phyloP scores from a whole-genome alignment of 2,113 vertebrate genomes.

The Tachysurus vachellii region DNA sequence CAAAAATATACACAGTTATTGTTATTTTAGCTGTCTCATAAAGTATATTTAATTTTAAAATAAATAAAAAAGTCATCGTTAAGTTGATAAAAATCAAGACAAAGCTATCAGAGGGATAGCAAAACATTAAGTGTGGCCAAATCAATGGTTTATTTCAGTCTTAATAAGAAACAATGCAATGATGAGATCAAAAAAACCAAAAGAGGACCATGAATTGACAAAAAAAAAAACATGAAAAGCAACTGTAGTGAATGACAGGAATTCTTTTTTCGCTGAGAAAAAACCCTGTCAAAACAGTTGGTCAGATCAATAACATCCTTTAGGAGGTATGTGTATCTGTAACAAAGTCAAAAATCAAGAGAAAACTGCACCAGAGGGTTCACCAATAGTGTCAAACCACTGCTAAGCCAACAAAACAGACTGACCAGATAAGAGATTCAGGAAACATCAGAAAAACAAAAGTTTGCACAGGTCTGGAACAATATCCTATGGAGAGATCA shows the following conservation, averaged over 20 bases:
- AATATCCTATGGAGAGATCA: not conserved
- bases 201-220: not conserved
- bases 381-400: not conserved
- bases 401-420: not conserved
- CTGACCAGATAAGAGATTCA: not conserved
- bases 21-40: not conserved
- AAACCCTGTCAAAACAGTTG: not conserved
- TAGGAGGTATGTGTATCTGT: not conserved
- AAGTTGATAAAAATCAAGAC: not conserved
- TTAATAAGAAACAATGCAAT: not conserved
- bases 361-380: not conserved
- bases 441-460: not conserved
- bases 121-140: slow-evolving; percentile 1
- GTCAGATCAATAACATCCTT: not conserved
- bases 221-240: not conserved
- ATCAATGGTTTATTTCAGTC: not conserved
- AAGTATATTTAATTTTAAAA: not conserved
- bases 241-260: not conserved
- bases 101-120: not conserved
- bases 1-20: not conserved
- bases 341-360: not conserved
- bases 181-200: not conserved
- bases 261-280: not conserved
- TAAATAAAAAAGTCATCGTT: not conserved
- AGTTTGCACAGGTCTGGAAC: not conserved